Conservation (phyloP, 1,140 invertebrate genomes). For the Probaryconus sp. region DNA sequence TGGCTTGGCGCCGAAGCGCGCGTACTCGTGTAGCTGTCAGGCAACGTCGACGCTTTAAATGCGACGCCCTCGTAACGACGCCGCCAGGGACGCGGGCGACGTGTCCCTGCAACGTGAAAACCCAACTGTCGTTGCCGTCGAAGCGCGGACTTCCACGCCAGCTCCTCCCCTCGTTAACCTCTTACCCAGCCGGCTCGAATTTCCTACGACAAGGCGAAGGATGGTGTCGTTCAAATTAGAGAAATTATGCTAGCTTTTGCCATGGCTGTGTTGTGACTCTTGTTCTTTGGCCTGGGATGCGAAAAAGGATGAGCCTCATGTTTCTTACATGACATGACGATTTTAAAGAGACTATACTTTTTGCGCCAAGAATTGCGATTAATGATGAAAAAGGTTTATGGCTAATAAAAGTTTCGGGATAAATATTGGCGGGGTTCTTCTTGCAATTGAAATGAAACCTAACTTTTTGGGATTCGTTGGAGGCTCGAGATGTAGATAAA, state of each 20-base stretch:
- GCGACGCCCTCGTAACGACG: constrained; percentile 72
- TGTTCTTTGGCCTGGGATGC: constrained; percentile 29
- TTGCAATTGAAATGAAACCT: too few species aligned
- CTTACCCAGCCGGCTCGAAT: constrained; percentile 59
- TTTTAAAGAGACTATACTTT: constrained; percentile 20
- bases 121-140: constrained; percentile 54
- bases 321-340: constrained; percentile 43
- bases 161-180: constrained; percentile 54
- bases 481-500: too few species aligned
- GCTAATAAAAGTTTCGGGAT: too few species aligned
- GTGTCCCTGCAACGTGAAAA: constrained; percentile 58
- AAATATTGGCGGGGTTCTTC: too few species aligned
- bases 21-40: constrained; percentile 57
- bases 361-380: too few species aligned
- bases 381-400: too few species aligned
- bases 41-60: constrained; percentile 71
- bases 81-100: constrained; percentile 66
- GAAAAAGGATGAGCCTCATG: constrained; percentile 20
- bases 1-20: constrained; percentile 34
- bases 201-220: constrained; percentile 57
- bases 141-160: constrained; percentile 40
- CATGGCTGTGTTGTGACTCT: constrained; percentile 37
- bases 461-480: too few species aligned
- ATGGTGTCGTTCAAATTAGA: constrained; percentile 60
- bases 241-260: constrained; percentile 56